Evolutionary conservation across 2,797 vertebrate species (phyloP), one percentile per base, ranked within the genome.

Genomic region (Amblyopsis hoosieri): DNA sequence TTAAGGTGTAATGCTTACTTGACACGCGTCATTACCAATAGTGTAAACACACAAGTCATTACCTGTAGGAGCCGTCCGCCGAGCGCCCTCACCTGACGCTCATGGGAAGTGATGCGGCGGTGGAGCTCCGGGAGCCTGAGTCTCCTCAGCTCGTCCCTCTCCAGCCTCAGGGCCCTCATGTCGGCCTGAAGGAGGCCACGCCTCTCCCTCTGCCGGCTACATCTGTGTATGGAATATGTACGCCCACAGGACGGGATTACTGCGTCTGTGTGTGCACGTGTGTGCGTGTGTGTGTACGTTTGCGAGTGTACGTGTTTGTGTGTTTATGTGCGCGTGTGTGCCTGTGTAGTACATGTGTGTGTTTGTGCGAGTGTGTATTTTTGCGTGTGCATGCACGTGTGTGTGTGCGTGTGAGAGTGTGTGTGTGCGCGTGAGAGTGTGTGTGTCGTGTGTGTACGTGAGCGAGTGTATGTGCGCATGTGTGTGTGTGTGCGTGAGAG

Each of bases 61-160:
- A 66, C 81, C 79, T 81, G 72, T 42, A 14, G 46, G 37, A 72
- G 75, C 19, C 54, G 65, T 0, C 0, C 17, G 37, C 74, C 54
- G 5, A 85, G 56, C 45, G 62, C 37, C 4, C 0, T 37, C 37
- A 60, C 46, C 0, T 76, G 60, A 2, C 56, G 54, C 12, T 13
- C 55, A 46, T 52, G 62, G 1, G 52, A 2, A 0, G 1, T 60
- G 13, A 74, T 4, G 12, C 57, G 23, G 0, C 8, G 37, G 8
- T 54, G 67, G 4, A 86, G 69, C n/a, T 73, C 45, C 0, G 78
- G 78, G 12, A 86, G 52, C 1, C 11, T 64, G 15, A 50, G 14
- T 9, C 14, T 23, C 42, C n/a, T 11, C 4, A 84, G 52, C 52
- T 69, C 69, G 64, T 67, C 72, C 45, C 48, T 12, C 46, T 60